Conservation (phyloP, 2,888 invertebrate species). For the Poecilobothrus nobilitatus region DNA sequence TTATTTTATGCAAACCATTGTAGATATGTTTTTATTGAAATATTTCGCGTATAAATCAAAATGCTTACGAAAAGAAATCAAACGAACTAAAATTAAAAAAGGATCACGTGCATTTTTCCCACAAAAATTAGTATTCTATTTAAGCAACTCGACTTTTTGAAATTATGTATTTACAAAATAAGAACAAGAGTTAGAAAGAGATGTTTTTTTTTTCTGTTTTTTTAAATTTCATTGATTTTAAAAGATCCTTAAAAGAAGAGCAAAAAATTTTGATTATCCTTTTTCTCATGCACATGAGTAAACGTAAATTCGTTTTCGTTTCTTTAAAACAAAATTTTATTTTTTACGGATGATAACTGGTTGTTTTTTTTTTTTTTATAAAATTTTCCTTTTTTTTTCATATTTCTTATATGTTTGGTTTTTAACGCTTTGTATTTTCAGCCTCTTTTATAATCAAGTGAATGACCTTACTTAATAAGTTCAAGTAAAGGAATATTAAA, state of each 20-base stretch:
- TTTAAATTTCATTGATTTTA: not conserved
- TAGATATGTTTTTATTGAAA: not conserved
- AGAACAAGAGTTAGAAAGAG: no score
- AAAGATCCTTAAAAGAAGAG: not conserved
- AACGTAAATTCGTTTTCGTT: not conserved
- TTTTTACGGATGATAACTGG: no score
- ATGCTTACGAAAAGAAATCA: not conserved
- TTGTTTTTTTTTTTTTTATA: no score
- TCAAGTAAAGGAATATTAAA: no score
- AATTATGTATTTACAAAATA: not conserved
- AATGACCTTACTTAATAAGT: no score
- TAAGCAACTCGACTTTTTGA: not conserved
- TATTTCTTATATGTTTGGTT: no score
- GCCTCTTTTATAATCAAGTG: no score
- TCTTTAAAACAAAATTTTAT: not conserved
- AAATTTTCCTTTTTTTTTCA: no score
- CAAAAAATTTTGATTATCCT: not conserved
- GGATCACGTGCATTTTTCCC: slow-evolving; percentile 6
- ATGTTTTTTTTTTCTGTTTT: no score
- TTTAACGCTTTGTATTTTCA: no score
- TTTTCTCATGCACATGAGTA: not conserved
- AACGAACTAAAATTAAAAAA: not conserved
- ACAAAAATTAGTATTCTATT: not conserved
- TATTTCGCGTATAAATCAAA: not conserved
- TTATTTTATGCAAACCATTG: not conserved